These are phyloP conservation scores for Butorides virescens DNA, from an alignment of 2,113 vertebrate species.

Conservation along the genomic window DNA sequence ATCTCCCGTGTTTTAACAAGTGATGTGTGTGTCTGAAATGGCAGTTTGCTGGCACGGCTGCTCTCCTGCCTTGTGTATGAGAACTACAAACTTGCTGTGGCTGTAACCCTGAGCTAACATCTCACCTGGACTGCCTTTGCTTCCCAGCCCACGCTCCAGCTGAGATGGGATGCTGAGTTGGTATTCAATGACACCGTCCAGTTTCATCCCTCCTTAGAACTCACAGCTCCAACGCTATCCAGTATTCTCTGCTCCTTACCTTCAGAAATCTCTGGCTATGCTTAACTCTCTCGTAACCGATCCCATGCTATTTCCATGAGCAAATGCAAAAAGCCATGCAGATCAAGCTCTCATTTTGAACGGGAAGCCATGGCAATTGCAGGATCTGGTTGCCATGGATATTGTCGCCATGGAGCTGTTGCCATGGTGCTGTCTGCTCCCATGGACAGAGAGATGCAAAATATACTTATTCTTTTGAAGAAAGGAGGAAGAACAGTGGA, in stretches of 20 bases:
- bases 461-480: neutral
- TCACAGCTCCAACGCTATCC: neutral
- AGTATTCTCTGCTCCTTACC: neutral
- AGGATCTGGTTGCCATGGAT: conserved; percentile 34
- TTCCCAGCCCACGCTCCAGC: neutral
- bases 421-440: conserved; percentile 24
- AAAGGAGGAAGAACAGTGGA: neutral
- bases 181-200: neutral
- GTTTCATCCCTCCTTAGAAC: neutral
- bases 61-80: neutral
- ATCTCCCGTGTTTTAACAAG: neutral
- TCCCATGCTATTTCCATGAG: neutral
- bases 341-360: neutral
- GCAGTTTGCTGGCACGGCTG: neutral
- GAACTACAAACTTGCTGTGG: neutral
- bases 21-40: neutral
- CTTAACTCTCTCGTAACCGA: neutral
- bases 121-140: neutral
- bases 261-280: neutral
- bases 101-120: neutral
- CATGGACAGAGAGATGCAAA: neutral
- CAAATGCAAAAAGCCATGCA: neutral
- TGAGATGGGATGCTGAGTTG: neutral
- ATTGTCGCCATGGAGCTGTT: conserved; percentile 53
- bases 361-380: neutral